These are phyloP conservation scores for Acholoe squamosa DNA, from an alignment of 2,888 invertebrate species.

Conservation along the genomic window DNA sequence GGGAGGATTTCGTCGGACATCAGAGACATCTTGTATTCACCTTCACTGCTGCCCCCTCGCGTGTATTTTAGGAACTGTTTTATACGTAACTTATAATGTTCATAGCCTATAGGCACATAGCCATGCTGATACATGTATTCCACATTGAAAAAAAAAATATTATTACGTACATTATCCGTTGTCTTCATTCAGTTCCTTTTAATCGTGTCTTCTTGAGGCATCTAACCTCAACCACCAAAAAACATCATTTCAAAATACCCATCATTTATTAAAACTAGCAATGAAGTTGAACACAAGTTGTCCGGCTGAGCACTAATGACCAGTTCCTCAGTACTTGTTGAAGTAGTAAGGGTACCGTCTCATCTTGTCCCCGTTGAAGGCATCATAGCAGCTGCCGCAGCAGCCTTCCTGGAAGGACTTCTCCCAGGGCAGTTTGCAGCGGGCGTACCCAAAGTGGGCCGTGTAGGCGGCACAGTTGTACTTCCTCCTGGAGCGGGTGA, in stretches of 20 bases:
- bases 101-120: not conserved
- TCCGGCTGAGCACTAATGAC: not conserved
- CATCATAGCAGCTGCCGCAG: slow-evolving; percentile 72
- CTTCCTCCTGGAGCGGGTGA: slow-evolving; percentile 31
- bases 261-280: not conserved
- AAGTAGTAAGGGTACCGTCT: slow-evolving; percentile 42
- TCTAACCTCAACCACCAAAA: too few relatives aligned
- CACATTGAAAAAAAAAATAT: not conserved
- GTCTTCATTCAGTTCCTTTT: not conserved
- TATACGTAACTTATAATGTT: not conserved
- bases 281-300: slow-evolving; percentile 19
- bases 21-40: slow-evolving; percentile 1
- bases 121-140: not conserved
- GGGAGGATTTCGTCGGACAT: too few relatives aligned
- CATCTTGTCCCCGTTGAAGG: slow-evolving; percentile 65
- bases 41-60: not conserved
- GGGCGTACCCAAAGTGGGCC: slow-evolving; percentile 61
- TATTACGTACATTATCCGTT: not conserved
- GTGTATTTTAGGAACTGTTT: not conserved
- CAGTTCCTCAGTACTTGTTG: not conserved
- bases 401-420: slow-evolving; percentile 68
- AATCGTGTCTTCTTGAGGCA: too few relatives aligned
- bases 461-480: slow-evolving; percentile 62
- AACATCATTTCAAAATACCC: too few relatives aligned
- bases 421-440: slow-evolving; percentile 54